phyloP scores from a whole-genome alignment of 2,113 vertebrate genomes.

The Pitta sordida region DNA sequence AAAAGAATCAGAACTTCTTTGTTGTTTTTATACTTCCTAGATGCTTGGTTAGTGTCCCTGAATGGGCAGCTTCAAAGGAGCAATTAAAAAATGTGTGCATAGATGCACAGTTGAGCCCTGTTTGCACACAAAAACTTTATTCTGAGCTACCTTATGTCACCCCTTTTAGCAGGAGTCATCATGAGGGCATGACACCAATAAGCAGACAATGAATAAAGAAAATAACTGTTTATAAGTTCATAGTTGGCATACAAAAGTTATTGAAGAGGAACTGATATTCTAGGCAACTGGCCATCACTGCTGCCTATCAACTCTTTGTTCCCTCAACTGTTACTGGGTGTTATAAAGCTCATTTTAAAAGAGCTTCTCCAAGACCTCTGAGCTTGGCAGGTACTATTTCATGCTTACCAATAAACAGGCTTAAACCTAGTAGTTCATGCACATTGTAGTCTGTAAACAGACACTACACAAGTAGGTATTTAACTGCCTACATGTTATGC shows the following conservation, averaged over 20 bases:
- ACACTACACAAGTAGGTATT: neutral
- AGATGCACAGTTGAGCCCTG: slow-evolving; percentile 67
- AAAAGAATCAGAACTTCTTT: slow-evolving; percentile 31
- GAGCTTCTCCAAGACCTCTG: neutral
- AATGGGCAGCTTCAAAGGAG: slow-evolving; percentile 62
- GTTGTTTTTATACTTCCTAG: slow-evolving; percentile 59
- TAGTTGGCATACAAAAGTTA: slow-evolving; percentile 61
- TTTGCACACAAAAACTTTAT: slow-evolving; percentile 71
- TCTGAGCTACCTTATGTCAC: slow-evolving; percentile 72
- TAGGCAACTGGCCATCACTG: slow-evolving; percentile 33
- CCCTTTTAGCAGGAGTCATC: slow-evolving; percentile 69
- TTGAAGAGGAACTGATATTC: slow-evolving; percentile 64
- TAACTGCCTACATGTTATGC: neutral
- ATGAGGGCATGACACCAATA: slow-evolving; percentile 66
- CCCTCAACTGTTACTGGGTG: neutral
- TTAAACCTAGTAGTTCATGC: neutral
- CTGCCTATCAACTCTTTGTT: slow-evolving; percentile 27
- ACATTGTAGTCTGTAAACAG: neutral
- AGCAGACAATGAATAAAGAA: slow-evolving; percentile 71
- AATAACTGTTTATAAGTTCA: slow-evolving; percentile 69
- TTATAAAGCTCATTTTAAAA: slow-evolving; percentile 6
- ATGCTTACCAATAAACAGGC: neutral
- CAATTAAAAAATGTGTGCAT: slow-evolving; percentile 69
- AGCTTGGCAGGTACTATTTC: neutral
- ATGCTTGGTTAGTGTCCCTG: slow-evolving; percentile 54